A percentile compares a stretch with the other conserved stretches of the same genome.
Conservation (phyloP, 1,140 invertebrate genomes). For the Anastrepha ludens region DNA sequence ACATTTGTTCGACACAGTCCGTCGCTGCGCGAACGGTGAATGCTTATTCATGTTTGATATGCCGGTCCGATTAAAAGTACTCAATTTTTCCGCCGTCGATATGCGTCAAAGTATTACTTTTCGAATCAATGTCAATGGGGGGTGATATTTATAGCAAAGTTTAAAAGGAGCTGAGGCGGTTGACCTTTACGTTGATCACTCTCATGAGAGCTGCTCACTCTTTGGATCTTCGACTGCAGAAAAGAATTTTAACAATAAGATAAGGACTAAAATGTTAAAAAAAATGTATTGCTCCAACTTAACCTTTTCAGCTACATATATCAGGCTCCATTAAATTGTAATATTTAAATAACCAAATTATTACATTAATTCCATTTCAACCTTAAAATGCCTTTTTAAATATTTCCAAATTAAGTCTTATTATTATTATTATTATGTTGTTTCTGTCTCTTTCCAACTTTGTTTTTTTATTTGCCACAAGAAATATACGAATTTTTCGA, state of each 20-base stretch:
- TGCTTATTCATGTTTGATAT: background rate
- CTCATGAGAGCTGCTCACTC: no score
- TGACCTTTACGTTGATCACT: no score
- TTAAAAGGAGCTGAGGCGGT: background rate
- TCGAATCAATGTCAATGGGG: background rate
- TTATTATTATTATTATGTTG: no score
- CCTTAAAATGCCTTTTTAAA: background rate
- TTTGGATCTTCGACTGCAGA: no score
- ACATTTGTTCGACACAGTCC: no score
- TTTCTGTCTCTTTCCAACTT: background rate
- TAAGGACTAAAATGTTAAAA: no score
- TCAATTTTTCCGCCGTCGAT: background rate
- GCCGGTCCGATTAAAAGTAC: background rate
- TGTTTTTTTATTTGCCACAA: background rate
- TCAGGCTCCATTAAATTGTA: background rate
- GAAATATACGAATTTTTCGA: conserved; percentile 5
- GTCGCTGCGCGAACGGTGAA: background rate
- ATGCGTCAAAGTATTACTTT: no score
- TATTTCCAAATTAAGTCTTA: background rate
- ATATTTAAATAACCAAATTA: background rate
- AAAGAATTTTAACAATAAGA: no score
- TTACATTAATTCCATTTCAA: background rate
- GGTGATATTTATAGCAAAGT: background rate
- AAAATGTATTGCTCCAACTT: no score
- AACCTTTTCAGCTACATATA: background rate